Evolutionary conservation across 1,140 invertebrate genomes (phyloP).

Genomic region (Bombyx mandarina): DNA sequence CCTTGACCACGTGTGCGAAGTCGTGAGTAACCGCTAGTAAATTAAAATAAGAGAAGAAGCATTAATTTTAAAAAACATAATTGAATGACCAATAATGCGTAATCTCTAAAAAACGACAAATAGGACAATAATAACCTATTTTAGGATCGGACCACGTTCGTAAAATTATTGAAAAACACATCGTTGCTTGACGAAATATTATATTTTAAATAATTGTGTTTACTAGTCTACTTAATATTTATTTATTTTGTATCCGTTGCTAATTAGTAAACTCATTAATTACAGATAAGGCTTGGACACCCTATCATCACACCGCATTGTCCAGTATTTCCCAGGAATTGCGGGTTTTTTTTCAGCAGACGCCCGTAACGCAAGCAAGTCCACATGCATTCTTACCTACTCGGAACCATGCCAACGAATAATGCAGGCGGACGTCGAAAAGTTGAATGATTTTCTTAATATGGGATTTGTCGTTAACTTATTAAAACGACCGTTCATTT

Average conservation of each 20-base stretch:
- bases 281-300: constrained; percentile 14
- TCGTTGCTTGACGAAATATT: not conserved
- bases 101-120: not conserved
- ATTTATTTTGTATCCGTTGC: not conserved
- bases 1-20: too few relatives aligned
- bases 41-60: too few relatives aligned
- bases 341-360: constrained; percentile 50
- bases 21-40: too few relatives aligned
- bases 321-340: constrained; percentile 50
- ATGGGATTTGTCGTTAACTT: too few relatives aligned
- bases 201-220: not conserved
- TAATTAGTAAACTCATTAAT: not conserved
- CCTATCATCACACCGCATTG: constrained; percentile 38
- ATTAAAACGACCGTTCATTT: too few relatives aligned
- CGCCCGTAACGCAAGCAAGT: constrained; percentile 44
- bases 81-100: too few relatives aligned
- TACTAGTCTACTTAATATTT: not conserved
- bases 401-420: constrained; percentile 47
- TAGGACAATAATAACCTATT: not conserved
- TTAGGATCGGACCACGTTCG: too few relatives aligned
- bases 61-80: too few relatives aligned
- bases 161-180: not conserved
- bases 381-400: constrained; percentile 40
- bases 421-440: too few relatives aligned
- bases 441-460: too few relatives aligned